These are phyloP conservation scores for Bombus fervidus DNA, from an alignment of 1,140 invertebrate species.

Conservation along the genomic window DNA sequence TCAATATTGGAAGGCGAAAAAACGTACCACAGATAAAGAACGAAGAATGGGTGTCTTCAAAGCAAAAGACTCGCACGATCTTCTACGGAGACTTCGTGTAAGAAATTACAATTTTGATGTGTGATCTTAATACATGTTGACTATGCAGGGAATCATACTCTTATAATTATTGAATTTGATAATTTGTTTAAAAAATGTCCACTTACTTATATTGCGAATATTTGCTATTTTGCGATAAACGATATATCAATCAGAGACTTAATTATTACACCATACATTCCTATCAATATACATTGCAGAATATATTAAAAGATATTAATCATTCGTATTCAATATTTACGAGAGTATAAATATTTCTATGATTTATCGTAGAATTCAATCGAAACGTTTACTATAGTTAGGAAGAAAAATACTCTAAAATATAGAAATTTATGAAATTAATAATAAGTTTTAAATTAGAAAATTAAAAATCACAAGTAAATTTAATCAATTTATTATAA, in stretches of 20 bases:
- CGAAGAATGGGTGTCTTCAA: conserved; percentile 44
- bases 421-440: too few species aligned
- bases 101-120: conserved; percentile 29
- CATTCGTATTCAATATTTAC: background rate
- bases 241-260: too few species aligned
- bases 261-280: background rate
- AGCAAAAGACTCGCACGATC: conserved; percentile 33
- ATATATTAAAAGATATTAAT: too few species aligned
- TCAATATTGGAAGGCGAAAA: conserved; percentile 65
- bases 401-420: too few species aligned
- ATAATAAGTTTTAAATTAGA: too few species aligned
- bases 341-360: background rate
- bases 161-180: background rate
- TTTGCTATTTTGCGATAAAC: too few species aligned
- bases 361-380: too few species aligned
- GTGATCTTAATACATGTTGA: background rate
- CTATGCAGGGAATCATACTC: background rate
- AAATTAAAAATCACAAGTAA: too few species aligned
- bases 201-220: background rate
- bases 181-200: background rate
- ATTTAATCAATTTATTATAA: too few species aligned
- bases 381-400: too few species aligned
- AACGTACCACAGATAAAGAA: conserved; percentile 36
- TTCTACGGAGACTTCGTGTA: conserved; percentile 70
- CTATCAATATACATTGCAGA: too few species aligned